These are phyloP conservation scores for Drosophila testacea DNA, from an alignment of 2,888 invertebrate genomes.

Conservation along the genomic window DNA sequence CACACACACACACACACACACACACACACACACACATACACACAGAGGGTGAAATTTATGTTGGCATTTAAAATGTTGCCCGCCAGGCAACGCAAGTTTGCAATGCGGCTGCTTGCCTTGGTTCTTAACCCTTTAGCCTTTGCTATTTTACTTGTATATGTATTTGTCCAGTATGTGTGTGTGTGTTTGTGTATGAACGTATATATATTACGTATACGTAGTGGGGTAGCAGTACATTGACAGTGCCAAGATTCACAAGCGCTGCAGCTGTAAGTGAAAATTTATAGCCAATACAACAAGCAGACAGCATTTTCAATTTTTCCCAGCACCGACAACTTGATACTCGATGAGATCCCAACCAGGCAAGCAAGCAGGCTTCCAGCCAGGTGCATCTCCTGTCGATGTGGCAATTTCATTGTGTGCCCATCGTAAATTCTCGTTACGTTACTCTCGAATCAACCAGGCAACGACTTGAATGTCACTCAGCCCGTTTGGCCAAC, in stretches of 20 bases:
- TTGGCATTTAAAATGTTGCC: slow-evolving; percentile 69
- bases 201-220: slow-evolving; percentile 48
- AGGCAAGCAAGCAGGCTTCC: slow-evolving; percentile 14
- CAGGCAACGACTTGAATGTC: slow-evolving; percentile 43
- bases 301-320: slow-evolving; percentile 54
- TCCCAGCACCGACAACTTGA: slow-evolving; percentile 12
- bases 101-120: slow-evolving; percentile 20
- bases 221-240: slow-evolving; percentile 41
- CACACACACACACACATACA: slow-evolving; percentile 12
- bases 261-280: slow-evolving; percentile 66
- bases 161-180: neutral
- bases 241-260: slow-evolving; percentile 57
- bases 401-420: slow-evolving; percentile 74
- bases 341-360: slow-evolving; percentile 27
- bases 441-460: slow-evolving; percentile 60
- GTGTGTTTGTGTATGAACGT: slow-evolving; percentile 11
- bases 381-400: slow-evolving; percentile 40
- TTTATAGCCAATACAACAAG: slow-evolving; percentile 70
- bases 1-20: slow-evolving; percentile 24
- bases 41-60: slow-evolving; percentile 55
- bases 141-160: slow-evolving; percentile 50
- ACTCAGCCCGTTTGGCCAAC: slow-evolving; percentile 36
- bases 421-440: slow-evolving; percentile 78
- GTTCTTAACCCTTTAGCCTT: slow-evolving; percentile 46
- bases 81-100: slow-evolving; percentile 46